Conservation (phyloP, 2,797 vertebrate genomes). For the Antrozous pallidus region DNA sequence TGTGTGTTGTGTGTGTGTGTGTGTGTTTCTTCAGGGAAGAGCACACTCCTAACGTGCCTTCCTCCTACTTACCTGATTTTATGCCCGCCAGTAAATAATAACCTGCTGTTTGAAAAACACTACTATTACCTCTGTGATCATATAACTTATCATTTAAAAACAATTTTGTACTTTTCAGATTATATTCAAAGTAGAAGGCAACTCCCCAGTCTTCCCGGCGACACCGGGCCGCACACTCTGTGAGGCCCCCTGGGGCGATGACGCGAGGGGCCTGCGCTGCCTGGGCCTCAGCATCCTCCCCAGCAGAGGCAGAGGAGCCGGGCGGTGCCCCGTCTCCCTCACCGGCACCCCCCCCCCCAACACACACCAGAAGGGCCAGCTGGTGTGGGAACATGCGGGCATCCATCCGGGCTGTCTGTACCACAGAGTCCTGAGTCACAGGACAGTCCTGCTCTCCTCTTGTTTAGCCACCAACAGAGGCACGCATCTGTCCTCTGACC, state of each 20-base stretch:
- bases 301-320: too few relatives aligned
- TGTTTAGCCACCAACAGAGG: background rate
- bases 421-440: background rate
- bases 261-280: background rate
- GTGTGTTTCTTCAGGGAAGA: background rate
- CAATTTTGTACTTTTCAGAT: background rate
- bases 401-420: background rate
- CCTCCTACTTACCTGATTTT: background rate
- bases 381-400: background rate
- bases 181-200: background rate
- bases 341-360: background rate
- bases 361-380: background rate
- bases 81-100: background rate
- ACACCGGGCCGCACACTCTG: background rate
- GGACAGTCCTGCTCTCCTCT: background rate
- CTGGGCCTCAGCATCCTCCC: background rate
- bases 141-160: background rate
- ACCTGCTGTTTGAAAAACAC: background rate
- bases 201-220: background rate
- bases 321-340: too few relatives aligned
- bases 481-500: background rate
- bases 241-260: background rate
- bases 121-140: background rate
- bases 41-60: background rate
- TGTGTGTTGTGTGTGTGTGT: too few relatives aligned